These are phyloP conservation scores for Serinus canaria DNA, from an alignment of 2,113 vertebrate genomes.

Conservation along the genomic window DNA sequence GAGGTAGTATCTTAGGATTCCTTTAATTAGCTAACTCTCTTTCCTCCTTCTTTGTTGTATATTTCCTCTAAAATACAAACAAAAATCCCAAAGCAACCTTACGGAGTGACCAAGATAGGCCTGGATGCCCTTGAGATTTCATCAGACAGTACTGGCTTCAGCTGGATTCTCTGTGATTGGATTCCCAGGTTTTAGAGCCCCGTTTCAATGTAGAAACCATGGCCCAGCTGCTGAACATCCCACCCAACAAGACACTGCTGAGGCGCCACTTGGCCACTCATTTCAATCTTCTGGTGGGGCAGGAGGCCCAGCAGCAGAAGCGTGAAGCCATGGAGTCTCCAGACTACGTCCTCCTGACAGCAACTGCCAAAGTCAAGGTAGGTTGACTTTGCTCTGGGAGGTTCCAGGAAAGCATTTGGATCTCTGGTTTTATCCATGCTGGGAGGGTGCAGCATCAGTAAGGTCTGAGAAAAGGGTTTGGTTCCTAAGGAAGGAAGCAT, in stretches of 20 bases:
- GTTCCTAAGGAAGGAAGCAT: background rate
- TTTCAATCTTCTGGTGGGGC: slow-evolving; percentile 90
- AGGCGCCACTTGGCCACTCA: slow-evolving; percentile 93
- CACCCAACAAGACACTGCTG: slow-evolving; percentile 94
- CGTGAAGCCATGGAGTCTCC: slow-evolving; percentile 90
- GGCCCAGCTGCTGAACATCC: slow-evolving; percentile 95
- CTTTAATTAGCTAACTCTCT: background rate
- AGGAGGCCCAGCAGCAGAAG: slow-evolving; percentile 90
- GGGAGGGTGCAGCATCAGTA: background rate
- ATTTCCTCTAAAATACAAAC: background rate
- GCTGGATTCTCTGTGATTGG: background rate
- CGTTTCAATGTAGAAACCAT: slow-evolving; percentile 97
- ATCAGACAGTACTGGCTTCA: background rate
- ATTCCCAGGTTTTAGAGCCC: slow-evolving; percentile 88
- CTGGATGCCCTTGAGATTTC: background rate
- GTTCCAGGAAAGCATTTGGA: background rate
- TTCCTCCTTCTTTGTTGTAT: background rate
- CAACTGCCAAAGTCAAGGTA: slow-evolving; percentile 96
- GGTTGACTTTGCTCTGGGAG: background rate
- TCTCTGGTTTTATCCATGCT: fast-evolving
- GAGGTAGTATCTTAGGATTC: background rate
- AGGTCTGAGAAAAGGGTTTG: background rate
- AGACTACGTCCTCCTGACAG: slow-evolving; percentile 89
- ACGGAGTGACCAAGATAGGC: background rate
- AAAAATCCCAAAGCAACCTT: background rate